Evolutionary conservation across 2,888 invertebrate genomes (phyloP).

Genomic region (Heliconius sara): DNA sequence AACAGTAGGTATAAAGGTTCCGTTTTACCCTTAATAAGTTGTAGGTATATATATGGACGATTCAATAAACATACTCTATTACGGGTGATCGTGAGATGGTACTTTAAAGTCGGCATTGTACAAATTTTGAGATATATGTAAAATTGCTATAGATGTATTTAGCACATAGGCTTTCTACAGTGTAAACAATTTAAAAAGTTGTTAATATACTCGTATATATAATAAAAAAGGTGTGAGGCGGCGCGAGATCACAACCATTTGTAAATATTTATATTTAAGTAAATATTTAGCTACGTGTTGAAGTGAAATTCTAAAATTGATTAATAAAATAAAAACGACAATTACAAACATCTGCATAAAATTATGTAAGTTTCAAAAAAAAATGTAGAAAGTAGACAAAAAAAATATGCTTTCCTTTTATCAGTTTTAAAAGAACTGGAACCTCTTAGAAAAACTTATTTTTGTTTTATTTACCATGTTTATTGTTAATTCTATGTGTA

Average conservation of each 20-base stretch:
- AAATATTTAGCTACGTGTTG: no score
- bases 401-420: neutral
- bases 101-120: conserved; percentile 1
- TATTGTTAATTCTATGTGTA: neutral
- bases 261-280: no score
- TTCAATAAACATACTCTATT: neutral
- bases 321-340: neutral
- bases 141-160: neutral
- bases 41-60: neutral
- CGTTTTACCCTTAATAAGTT: no score
- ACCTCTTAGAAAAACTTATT: neutral
- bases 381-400: neutral
- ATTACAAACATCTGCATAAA: neutral
- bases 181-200: conserved; percentile 1
- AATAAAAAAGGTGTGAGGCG: neutral
- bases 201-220: neutral
- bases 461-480: neutral
- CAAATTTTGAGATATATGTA: conserved; percentile 1
- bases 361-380: neutral
- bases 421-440: neutral
- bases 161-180: neutral
- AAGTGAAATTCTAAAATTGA: neutral
- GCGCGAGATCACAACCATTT: no score
- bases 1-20: no score
- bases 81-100: neutral